Evolutionary conservation across 2,113 vertebrate species (phyloP).

Genomic region (Genyomyrus donnyi): DNA sequence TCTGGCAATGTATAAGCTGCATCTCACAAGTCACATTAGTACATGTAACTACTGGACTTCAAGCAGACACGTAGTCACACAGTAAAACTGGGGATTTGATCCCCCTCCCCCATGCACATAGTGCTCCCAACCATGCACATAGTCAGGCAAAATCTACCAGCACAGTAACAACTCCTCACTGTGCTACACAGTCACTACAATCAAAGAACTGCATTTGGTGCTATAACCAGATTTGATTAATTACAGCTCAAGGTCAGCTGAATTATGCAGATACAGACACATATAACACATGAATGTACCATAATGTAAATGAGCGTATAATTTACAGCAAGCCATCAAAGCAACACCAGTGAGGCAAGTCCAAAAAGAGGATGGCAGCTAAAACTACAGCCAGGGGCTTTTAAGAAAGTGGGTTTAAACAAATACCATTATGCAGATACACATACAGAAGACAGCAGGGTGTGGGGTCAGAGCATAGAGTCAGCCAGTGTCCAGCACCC

Average conservation of each 20-base stretch:
- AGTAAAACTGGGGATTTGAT: not conserved
- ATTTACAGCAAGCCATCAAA: not conserved
- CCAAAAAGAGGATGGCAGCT: not conserved
- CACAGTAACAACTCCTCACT: slow-evolving; percentile 26
- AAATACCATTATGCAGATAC: not conserved
- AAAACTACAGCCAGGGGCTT: not conserved
- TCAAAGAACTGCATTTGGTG: not conserved
- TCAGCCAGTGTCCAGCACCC: not conserved
- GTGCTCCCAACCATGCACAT: not conserved
- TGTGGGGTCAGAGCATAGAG: not conserved
- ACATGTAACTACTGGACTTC: not conserved
- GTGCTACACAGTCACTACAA: slow-evolving; percentile 31
- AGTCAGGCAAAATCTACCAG: slow-evolving; percentile 31
- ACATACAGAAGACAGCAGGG: not conserved
- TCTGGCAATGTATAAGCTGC: not conserved
- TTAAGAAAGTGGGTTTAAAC: not conserved
- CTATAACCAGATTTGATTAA: not conserved
- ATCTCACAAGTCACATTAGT: not conserved
- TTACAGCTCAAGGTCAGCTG: not conserved
- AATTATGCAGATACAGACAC: slow-evolving; percentile 33
- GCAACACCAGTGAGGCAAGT: not conserved
- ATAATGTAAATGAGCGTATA: not conserved
- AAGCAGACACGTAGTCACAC: not conserved
- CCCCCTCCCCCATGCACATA: not conserved
- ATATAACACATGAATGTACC: not conserved